A percentile compares a stretch with the other conserved stretches of the same genome.
These are phyloP conservation scores for Pogonus chalceus DNA, from an alignment of 1,140 invertebrate genomes.

Conservation along the genomic window DNA sequence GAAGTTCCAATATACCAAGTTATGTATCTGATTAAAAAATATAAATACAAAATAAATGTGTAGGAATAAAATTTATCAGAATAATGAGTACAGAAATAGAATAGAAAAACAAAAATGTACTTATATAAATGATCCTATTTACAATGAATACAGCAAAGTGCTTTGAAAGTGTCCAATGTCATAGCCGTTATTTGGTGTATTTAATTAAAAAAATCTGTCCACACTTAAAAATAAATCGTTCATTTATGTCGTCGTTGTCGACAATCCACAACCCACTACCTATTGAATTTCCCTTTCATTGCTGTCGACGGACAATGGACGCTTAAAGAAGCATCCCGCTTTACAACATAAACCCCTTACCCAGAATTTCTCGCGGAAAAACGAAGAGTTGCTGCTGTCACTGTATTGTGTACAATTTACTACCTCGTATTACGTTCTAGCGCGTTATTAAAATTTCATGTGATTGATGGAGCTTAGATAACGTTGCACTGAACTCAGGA, in stretches of 20 bases:
- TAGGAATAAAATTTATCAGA: too few species aligned
- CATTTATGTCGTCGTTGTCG: not conserved
- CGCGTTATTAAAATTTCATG: not conserved
- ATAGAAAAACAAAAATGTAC: too few species aligned
- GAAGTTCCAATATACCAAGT: too few species aligned
- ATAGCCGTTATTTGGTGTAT: not conserved
- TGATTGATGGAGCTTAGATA: conserved; percentile 6
- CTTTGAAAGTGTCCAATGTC: too few species aligned
- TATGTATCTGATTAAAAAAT: too few species aligned
- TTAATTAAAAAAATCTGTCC: conserved; percentile 1
- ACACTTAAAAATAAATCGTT: conserved; percentile 3
- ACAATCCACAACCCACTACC: not conserved
- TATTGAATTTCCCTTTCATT: too few species aligned
- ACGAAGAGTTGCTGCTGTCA: conserved; percentile 1
- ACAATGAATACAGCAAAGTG: too few species aligned
- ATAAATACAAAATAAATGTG: too few species aligned
- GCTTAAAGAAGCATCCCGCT: too few species aligned
- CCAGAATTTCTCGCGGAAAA: not conserved
- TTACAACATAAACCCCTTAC: not conserved
- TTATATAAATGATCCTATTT: too few species aligned
- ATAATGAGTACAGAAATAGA: too few species aligned
- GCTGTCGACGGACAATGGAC: not conserved
- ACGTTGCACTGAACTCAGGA: too few species aligned
- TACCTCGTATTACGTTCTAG: conserved; percentile 3
- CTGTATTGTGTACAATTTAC: conserved; percentile 5